Base-by-base conservation (phyloP, 2,888 invertebrate genomes). In the Ferdinandea cuprea region DNA sequence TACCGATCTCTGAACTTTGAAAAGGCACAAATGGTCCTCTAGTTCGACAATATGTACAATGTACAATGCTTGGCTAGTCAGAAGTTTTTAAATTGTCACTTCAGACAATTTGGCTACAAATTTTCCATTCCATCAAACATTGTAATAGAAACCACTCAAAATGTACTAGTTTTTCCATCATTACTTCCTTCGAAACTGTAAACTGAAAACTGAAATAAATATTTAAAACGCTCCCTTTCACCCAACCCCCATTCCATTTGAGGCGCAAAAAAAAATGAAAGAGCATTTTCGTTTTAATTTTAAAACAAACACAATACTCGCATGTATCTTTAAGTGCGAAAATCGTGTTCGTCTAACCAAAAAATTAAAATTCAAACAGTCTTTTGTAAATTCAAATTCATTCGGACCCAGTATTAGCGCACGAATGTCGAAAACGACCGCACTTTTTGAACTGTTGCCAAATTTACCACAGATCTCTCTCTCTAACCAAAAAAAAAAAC, bases 381-480 rank as follows among this genome's bases (percentile, higher is more conserved):
- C 28, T 9, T 21, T 40, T 59, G 11, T 21, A 21, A 13, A 74
- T 50, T 44, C 25, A 25, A 48, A 35, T 21, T 15, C 25, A 66
- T 58, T 65, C 40, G 50, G 44, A 65, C 25, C 25, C 32, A 61
- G 52, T 61, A 79, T 46, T 58, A 59, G 28, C 52, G 17, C 9
- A 79, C 65, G 25, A 25, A 25, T 25, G 25, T 25, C 5, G 25
- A 59, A 13, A 59, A 13, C 59, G 65, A 44, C 66, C 76, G 79
- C 65, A 72, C 65, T 79, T 73, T 79, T 79, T 79, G 79, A 59
- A 21, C 35, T n/a, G n/a, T 44, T 79, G 79, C 79, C 79, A 79
- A 79, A 54, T 44, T 61, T 37, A 46, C 52, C 42, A 59, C 40
- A 58, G 66, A 74, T 46, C 50, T 61, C 46, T 35, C 15, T 11